Conservation (phyloP, 2,888 invertebrate species). For the Tridacna gigas region DNA sequence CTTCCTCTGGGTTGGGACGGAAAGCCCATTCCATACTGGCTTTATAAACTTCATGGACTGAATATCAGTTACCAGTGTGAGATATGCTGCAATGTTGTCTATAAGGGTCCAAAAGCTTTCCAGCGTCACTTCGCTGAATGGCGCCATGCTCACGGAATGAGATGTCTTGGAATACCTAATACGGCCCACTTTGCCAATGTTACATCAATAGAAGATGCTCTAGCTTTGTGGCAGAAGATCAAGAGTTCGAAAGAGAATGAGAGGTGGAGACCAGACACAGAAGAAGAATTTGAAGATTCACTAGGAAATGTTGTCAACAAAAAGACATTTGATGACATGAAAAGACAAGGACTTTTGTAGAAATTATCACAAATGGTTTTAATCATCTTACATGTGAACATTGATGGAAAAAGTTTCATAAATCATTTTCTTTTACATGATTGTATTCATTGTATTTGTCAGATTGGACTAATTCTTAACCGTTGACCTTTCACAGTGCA, state of each 20-base stretch:
- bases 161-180: constrained; percentile 99
- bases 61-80: constrained; percentile 99
- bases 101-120: constrained; percentile 99
- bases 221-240: constrained; percentile 98
- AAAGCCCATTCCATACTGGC: constrained; percentile 96
- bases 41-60: constrained; percentile 99
- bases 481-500: no score
- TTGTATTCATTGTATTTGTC: neutral
- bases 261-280: constrained; percentile 95
- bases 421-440: neutral
- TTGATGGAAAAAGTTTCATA: neutral
- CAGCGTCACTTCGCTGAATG: constrained; percentile 98
- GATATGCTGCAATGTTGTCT: constrained; percentile 99
- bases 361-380: neutral
- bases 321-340: constrained; percentile 99
- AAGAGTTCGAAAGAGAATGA: constrained; percentile 97
- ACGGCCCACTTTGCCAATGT: constrained; percentile 99
- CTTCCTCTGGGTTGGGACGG: constrained; percentile 99
- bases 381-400: neutral
- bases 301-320: constrained; percentile 99
- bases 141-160: constrained; percentile 94
- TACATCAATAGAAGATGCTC: constrained; percentile 98
- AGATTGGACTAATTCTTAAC: neutral
- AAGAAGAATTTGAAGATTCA: constrained; percentile 99
- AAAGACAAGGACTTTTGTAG: constrained; percentile 97